These are phyloP conservation scores for Acrobasis consociella DNA, from an alignment of 2,888 invertebrate species.

Conservation along the genomic window DNA sequence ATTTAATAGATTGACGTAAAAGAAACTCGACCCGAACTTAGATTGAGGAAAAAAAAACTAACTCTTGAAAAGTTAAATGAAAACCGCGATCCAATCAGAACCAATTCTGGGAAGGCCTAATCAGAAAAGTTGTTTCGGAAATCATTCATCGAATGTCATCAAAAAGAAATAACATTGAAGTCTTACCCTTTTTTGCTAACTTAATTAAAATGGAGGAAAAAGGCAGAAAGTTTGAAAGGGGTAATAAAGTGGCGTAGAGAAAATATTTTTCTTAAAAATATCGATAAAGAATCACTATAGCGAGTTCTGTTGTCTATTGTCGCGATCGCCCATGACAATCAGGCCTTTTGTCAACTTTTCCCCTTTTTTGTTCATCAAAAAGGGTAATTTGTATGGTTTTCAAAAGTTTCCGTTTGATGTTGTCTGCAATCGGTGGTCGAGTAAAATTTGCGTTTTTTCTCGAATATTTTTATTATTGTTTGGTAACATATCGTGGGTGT, in stretches of 20 bases:
- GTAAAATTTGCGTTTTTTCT: not conserved
- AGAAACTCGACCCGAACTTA: constrained; percentile 28
- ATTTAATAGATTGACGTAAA: constrained; percentile 14
- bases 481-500: not conserved
- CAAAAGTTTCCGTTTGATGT: constrained; percentile 24
- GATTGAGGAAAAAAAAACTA: constrained; percentile 32
- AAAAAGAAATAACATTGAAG: constrained; percentile 71
- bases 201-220: constrained; percentile 67
- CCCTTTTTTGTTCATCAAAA: constrained; percentile 20
- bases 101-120: constrained; percentile 53
- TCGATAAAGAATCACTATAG: constrained; percentile 19
- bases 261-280: constrained; percentile 20
- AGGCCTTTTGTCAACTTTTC: constrained; percentile 20
- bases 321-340: constrained; percentile 20
- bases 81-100: constrained; percentile 56
- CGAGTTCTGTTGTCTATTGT: constrained; percentile 19
- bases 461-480: not conserved
- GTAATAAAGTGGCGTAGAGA: constrained; percentile 36
- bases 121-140: constrained; percentile 60
- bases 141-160: constrained; percentile 79
- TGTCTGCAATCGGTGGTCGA: constrained; percentile 6
- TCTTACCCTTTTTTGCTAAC: constrained; percentile 63
- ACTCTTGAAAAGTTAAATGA: constrained; percentile 45
- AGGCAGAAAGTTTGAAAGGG: constrained; percentile 42
- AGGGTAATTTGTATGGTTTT: constrained; percentile 25